A percentile compares a stretch with the other conserved stretches of the same genome.
Evolutionary conservation across 2,113 vertebrate species (phyloP).

Genomic region (Puffinus mauretanicus): DNA sequence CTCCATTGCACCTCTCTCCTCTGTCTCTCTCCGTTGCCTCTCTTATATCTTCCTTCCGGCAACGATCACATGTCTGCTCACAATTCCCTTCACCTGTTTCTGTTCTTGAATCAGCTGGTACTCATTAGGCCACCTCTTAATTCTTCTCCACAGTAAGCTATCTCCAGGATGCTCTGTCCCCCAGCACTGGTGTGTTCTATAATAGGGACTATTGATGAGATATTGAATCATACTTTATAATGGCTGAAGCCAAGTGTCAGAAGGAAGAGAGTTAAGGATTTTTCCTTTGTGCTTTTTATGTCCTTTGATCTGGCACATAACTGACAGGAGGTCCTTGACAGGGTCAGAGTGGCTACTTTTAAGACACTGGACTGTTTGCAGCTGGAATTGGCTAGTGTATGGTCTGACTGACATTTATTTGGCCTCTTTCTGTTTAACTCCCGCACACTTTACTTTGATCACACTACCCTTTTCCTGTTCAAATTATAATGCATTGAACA

Average conservation of each 20-base stretch:
- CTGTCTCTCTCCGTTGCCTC: too few species aligned
- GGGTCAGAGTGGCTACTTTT: not conserved
- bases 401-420: not conserved
- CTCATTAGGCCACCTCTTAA: too few species aligned
- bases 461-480: not conserved
- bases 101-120: too few species aligned
- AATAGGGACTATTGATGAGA: not conserved
- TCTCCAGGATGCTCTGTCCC: not conserved
- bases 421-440: slow-evolving; percentile 5
- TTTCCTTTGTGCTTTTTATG: not conserved
- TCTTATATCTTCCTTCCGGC: too few species aligned
- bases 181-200: not conserved
- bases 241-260: not conserved
- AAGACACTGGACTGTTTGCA: not conserved
- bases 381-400: not conserved
- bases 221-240: not conserved
- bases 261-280: not conserved
- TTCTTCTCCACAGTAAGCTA: not conserved
- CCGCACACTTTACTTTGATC: not conserved
- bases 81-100: too few species aligned
- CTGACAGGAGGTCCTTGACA: not conserved
- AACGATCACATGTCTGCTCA: too few species aligned
- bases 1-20: too few species aligned
- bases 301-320: not conserved
- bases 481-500: not conserved